Base-by-base conservation (phyloP, 2,113 vertebrate genomes). In the Cryptotis parvus region DNA sequence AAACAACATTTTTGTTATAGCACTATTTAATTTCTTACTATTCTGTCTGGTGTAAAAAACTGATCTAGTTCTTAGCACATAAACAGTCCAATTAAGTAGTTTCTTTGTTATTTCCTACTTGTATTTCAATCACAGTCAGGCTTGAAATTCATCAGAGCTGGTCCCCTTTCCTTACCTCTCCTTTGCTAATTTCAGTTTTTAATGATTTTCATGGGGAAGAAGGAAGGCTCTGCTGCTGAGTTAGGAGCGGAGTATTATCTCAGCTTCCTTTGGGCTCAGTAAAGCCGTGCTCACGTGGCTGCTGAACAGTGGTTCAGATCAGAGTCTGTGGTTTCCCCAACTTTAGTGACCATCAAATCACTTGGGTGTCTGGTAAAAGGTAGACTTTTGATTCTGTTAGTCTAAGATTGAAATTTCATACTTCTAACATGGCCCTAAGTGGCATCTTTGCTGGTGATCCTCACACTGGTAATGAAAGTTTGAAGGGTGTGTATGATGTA, bases 81-180 rank as follows among this genome's bases (percentile, higher is more conserved):
- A 73, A 77, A 89, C 39, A 45, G 9, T 65, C 31, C 3, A 84
- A 31, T 37, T 77, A 39, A 74, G 18, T 35, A 49, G 89, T 74
- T 89, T 80, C 49, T 88, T 79, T 65, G 41, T 78, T 37, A 49
- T 6, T 81, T 89, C 49, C 68, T 9, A 58, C 92, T 83, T 91
- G 72, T 35, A 61, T 84, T 79, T 81, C n/a, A n/a, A n/a, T n/a
- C 33, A 79, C 18, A 72, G 84, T 87, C 65, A 87, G 11, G 81
- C 41, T 61, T 87, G 16, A 86, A 85, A n/a, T 49, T 65, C 33
- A 22, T 89, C 10, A 8, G 27, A 10, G 11, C 33, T 90, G 69
- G 73, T 89, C 9, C n/a, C 20, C 29, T 18, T 79, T 11, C 6
- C 3, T 0, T 3, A 49, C 24, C 80, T 86, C n/a, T 31, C 11